These are phyloP conservation scores for Drosophila kuntzei DNA, from an alignment of 2,888 invertebrate genomes.

Conservation along the genomic window DNA sequence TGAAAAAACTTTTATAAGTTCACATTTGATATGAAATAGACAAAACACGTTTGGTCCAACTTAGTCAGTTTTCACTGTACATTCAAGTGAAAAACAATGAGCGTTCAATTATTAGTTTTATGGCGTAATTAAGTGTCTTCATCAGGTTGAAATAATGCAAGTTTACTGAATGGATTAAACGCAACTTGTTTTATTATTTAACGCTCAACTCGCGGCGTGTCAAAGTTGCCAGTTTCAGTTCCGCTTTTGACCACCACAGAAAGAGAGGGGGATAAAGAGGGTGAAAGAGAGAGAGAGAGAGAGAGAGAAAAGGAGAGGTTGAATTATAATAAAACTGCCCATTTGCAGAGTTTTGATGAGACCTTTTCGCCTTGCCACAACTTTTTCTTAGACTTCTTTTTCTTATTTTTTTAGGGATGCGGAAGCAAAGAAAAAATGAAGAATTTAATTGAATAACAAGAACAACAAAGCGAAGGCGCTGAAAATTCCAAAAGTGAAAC, in stretches of 20 bases:
- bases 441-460: constrained; percentile 68
- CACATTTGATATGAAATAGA: background rate
- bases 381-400: constrained; percentile 18
- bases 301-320: background rate
- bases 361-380: constrained; percentile 14
- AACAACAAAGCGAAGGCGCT: constrained; percentile 56
- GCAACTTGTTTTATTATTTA: constrained; percentile 5
- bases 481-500: constrained; percentile 42
- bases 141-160: constrained; percentile 19
- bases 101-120: background rate
- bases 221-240: constrained; percentile 38
- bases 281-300: background rate
- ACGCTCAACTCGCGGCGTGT: constrained; percentile 34
- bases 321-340: constrained; percentile 13
- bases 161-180: constrained; percentile 18
- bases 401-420: constrained; percentile 19
- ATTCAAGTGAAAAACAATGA: constrained; percentile 1
- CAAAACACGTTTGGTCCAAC: background rate
- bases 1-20: no score
- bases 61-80: constrained; percentile 10
- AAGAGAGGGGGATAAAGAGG: background rate
- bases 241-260: constrained; percentile 35
- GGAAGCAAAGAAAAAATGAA: constrained; percentile 10
- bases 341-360: constrained; percentile 10
- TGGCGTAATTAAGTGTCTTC: constrained; percentile 12